Base-by-base conservation (phyloP, 2,113 vertebrate genomes). In the Fulica atra region DNA sequence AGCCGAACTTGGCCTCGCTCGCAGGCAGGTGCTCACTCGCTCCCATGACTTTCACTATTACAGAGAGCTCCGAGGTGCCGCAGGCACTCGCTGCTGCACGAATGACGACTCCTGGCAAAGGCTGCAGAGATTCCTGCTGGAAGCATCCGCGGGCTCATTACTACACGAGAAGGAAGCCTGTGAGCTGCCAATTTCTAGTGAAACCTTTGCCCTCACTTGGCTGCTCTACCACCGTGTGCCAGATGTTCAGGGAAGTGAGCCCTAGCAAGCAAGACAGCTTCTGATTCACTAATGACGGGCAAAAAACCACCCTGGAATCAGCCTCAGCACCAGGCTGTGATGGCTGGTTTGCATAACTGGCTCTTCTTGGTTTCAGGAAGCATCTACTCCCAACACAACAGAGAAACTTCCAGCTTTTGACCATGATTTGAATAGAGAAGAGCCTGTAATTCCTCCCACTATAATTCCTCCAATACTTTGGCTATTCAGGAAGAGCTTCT, bases 131-230 rank as follows among this genome's bases (percentile, higher is more conserved):
- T 89, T 83, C 64, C 72, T 63, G 42, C 51, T 92, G 76, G 63
- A 94, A 93, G 85, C 38, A 7, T 92, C 66, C 4, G 16, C 54
- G 50, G 73, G 56, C 84, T 94, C 78, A 93, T 91, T 97, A 82
- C 51, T 60, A 71, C 77, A 91, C 6, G n/a, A 94, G 89, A 84
- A 92, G 56, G 78, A 95, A 92, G 78, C 56, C 57, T 25, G 33
- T 79, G 77, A 96, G 88, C 94, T 92, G 95, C 93, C 91, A 92
- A 91, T 80, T 97, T 83, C 78, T 74, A 79, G 69, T 5, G 59
- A 89, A 94, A 96, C 89, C 93, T 96, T 96, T 97, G 91, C 88
- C 89, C 95, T 93, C 74, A 93, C 64, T 97, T 97, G 97, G 93
- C 94, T 93, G 89, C 82, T 94, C 85, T 79, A 73, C 9, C 23